phyloP scores from a whole-genome alignment of 2,113 vertebrate genomes.

The Galeopterus variegatus region DNA sequence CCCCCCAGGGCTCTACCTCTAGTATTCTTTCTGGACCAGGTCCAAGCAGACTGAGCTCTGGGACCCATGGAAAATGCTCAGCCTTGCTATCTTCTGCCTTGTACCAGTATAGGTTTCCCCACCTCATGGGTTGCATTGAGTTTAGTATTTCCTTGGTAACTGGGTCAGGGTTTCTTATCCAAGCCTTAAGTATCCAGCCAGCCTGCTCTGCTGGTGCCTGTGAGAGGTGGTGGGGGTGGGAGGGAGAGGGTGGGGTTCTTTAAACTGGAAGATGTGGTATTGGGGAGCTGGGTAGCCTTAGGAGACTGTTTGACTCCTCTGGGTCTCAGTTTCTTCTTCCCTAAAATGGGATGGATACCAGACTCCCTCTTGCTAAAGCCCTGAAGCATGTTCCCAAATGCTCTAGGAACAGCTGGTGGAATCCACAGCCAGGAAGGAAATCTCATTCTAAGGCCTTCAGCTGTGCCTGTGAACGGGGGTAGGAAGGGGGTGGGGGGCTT shows the following conservation, averaged over 20 bases:
- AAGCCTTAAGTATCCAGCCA: neutral
- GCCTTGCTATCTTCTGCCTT: too few species aligned
- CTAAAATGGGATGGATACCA: neutral
- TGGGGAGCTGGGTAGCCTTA: neutral
- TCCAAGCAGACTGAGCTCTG: neutral
- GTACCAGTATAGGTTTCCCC: too few species aligned
- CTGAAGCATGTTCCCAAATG: neutral
- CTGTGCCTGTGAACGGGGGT: neutral
- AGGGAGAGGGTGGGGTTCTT: neutral
- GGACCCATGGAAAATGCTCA: neutral
- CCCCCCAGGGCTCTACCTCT: neutral
- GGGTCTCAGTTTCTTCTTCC: constrained; percentile 41
- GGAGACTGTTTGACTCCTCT: neutral
- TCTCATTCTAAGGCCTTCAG: neutral
- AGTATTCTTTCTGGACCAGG: neutral
- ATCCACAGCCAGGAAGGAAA: neutral
- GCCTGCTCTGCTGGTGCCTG: neutral
- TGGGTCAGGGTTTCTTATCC: neutral
- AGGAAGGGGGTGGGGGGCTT: neutral
- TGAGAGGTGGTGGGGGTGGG: neutral
- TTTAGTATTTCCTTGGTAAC: constrained; percentile 23
- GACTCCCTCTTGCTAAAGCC: neutral
- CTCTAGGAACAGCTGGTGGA: neutral
- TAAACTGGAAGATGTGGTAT: neutral
- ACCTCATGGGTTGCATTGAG: neutral